Base-by-base conservation (phyloP, 1,140 invertebrate genomes). In the Agrypnia vestita region DNA sequence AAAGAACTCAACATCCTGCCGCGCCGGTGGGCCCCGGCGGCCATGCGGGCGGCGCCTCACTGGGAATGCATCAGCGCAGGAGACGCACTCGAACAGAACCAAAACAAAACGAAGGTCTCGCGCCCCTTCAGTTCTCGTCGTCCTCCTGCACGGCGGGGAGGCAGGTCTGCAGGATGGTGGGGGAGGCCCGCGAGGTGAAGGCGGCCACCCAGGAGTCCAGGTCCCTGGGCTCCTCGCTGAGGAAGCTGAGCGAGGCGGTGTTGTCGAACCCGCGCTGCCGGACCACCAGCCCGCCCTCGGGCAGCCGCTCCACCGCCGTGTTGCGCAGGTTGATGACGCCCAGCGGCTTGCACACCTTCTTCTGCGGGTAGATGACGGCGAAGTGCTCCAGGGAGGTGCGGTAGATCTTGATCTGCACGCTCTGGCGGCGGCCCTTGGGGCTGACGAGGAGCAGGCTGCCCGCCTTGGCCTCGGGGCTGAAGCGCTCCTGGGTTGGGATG, bases 331-430 rank as follows among this genome's bases (percentile, higher is more conserved):
- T 94, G 10, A 94, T 86, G 3, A 93, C 92, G 0, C 92, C 92
- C 13, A 92, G 85, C 0, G 93, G 91, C 78, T 92, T 91, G 77
- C 91, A 91, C 0, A 93, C 87, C 81, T 92, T 91, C 84, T 93
- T 93, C 84, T 92, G 91, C 3, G 93, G 93, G 78, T 93, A 93
- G 35, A 93, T 90, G 0, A 93, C 92, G 0, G 92, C 92, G 84
- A 94, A 94, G 83, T 94, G 93, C 83, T 93, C 93, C 74, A 92
- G 86, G 44, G 92, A 92, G 0, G 93, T 93, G 49, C 91, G 89
- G 85, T 94, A 94, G 9, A 93, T 92, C 80, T 92, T 92, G 47
- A 93, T 92, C 80, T 93, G 89, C 0, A 93, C 91, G 79, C 90
- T 88, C 85, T 93, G 92, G 3, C 90, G 87, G 69, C 91, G 88